Base-by-base conservation (phyloP, 1,140 invertebrate genomes). In the Drosophila melanogaster region DNA sequence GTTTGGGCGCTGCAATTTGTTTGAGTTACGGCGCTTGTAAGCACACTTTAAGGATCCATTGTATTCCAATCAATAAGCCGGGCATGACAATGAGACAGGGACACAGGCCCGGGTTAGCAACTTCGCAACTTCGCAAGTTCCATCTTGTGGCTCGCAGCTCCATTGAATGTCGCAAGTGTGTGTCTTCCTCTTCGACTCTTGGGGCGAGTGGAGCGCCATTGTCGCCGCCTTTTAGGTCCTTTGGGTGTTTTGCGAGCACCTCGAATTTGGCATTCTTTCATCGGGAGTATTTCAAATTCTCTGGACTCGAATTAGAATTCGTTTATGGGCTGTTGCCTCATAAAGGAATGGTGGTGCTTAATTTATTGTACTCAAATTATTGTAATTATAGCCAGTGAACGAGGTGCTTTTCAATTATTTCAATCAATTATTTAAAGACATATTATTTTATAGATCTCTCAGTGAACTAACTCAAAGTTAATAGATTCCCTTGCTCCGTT, bases 21-120 rank as follows among this genome's bases (percentile, higher is more conserved):
- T 92, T 92, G 89, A 92, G 91, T 92, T 92, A 92, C 90, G 91
- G 91, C 91, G 91, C 91, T 92, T 91, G 90, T 90, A 90, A 91
- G 90, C 89, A 92, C 91, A 92, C 91, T 92, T 92, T 92, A 92
- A 92, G 91, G 85, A 84, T 90, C 91, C 90, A 92, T 92, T 92
- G 91, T 92, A 91, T 91, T 91, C 89, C 89, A 90, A 90, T 90
- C 86, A 90, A 90, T 90, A 90, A 80, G 89, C 79, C 46, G 71
- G 79, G 79, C 84, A 89, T 89, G 80, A 89, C 84, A 89, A 89
- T 89, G 84, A 77, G 67, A 69, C 80, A 75, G 60, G 14, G 37
- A 30, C 37, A 4, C 11, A 66, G 64, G 37, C 19, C 46, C 12
- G 11, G 37, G 17, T 54, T 3, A 2, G 58, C 77, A 67, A 73